These are phyloP conservation scores for Eleginops maclovinus DNA, from an alignment of 2,113 vertebrate species.

Conservation along the genomic window DNA sequence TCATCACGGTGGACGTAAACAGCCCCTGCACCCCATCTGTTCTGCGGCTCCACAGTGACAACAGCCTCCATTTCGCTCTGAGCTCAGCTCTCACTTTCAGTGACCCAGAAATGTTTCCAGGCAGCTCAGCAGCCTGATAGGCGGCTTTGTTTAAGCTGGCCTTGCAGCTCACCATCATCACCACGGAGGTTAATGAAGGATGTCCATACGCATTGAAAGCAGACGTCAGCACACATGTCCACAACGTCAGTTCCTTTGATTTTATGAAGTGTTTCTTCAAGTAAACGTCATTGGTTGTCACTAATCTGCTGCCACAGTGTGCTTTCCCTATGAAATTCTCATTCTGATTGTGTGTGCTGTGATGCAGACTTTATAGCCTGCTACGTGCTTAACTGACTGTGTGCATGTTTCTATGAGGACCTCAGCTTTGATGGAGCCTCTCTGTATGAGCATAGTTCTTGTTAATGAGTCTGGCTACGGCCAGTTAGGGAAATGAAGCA, in stretches of 20 bases:
- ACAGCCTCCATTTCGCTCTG: conserved; percentile 43
- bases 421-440: conserved; percentile 38
- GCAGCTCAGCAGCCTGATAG: conserved; percentile 43
- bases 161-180: conserved; percentile 46
- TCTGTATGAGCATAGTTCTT: conserved; percentile 67
- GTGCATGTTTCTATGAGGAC: conserved; percentile 49
- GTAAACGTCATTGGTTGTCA: conserved; percentile 35
- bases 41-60: conserved; percentile 34
- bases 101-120: conserved; percentile 71
- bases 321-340: conserved; percentile 40
- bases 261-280: conserved; percentile 24
- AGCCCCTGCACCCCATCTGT: conserved; percentile 44
- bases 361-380: conserved; percentile 46
- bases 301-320: conserved; percentile 31
- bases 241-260: conserved; percentile 13
- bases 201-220: conserved; percentile 44
- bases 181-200: conserved; percentile 67
- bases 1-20: conserved; percentile 52
- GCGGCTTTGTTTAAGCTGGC: conserved; percentile 54
- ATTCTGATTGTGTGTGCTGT: conserved; percentile 40
- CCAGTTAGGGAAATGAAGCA: conserved; percentile 78
- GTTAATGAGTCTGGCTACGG: conserved; percentile 74
- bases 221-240: conserved; percentile 24
- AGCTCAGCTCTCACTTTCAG: conserved; percentile 53
- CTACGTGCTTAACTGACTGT: conserved; percentile 43